Evolutionary conservation across 1,140 invertebrate genomes (phyloP).

Genomic region (Drosophila seguyi): DNA sequence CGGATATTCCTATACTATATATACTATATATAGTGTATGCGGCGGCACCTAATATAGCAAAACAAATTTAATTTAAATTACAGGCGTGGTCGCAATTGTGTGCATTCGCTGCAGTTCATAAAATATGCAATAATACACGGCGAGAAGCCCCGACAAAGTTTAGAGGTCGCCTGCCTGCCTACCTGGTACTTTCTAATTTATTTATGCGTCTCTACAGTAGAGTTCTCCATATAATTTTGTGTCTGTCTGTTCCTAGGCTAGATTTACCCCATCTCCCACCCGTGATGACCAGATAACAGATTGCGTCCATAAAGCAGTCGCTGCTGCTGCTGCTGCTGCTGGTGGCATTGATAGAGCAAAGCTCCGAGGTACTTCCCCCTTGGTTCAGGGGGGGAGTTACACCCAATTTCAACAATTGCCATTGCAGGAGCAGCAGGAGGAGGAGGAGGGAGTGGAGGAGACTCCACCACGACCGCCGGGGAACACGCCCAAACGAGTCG

Average conservation of each 20-base stretch:
- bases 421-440: not conserved
- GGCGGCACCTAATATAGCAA: slow-evolving; percentile 82
- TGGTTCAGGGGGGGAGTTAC: slow-evolving; percentile 31
- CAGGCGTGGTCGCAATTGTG: slow-evolving; percentile 73
- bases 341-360: slow-evolving; percentile 49
- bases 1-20: slow-evolving; percentile 62
- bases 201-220: slow-evolving; percentile 67
- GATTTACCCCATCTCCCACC: slow-evolving; percentile 28
- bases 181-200: slow-evolving; percentile 79
- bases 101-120: slow-evolving; percentile 64
- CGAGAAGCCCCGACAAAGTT: slow-evolving; percentile 66
- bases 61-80: slow-evolving; percentile 84
- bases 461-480: slow-evolving; percentile 58
- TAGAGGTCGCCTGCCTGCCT: slow-evolving; percentile 64
- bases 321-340: slow-evolving; percentile 15
- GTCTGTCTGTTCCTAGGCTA: slow-evolving; percentile 53
- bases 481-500: slow-evolving; percentile 81
- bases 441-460: not conserved
- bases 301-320: slow-evolving; percentile 38
- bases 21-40: slow-evolving; percentile 17
- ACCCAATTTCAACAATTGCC: slow-evolving; percentile 75
- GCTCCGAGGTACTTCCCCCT: slow-evolving; percentile 2
- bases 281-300: slow-evolving; percentile 63
- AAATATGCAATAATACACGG: slow-evolving; percentile 76
- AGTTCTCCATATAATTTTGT: slow-evolving; percentile 54